Base-by-base conservation (phyloP, 2,888 invertebrate genomes). In the Spatulosminthurus flaviceps region DNA sequence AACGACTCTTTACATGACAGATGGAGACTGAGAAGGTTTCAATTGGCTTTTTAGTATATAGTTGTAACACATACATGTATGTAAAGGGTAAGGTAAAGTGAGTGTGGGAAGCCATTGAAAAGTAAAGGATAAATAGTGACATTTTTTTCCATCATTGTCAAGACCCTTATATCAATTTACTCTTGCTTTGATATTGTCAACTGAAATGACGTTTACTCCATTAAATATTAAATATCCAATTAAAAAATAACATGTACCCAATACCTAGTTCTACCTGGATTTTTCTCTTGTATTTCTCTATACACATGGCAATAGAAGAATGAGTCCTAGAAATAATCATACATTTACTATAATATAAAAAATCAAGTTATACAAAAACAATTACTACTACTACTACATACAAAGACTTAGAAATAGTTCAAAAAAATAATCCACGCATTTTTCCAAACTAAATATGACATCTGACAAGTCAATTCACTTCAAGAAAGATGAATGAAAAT, bases 141-240 rank as follows among this genome's bases (percentile, higher is more conserved):
- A 64, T 64, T 64, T 64, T 67, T 11, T n/a, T n/a, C n/a, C n/a
- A 67, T 67, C 67, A 67, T 28, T 67, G n/a, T 67, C 67, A 67
- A 67, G 42, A 42, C 19, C 22, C 21, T 22, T 41, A 16, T 24
- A 24, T 42, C 42, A 41, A 42, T 42, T 71, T 28, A n/a, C 26
- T 24, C 28, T 26, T 9, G n/a, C 7, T 28, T 26, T 28, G 24
- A 28, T 51, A 51, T 11, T n/a, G 51, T 51, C 51, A 51, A 51
- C 51, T 19, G 16, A 4, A 2, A 51, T 4, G 5, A 51, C 19
- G 51, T 9, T 34, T 22, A 21, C 22, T n/a, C 21, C n/a, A 34
- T 34, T 41, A 70, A 70, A 41, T 21, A 70, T 34, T 70, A 70
- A 41, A 70, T 41, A 41, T 41, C 29, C 41, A 70, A 70, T 34